These are phyloP conservation scores for Cyanistes caeruleus DNA, from an alignment of 2,113 vertebrate genomes.

Conservation along the genomic window DNA sequence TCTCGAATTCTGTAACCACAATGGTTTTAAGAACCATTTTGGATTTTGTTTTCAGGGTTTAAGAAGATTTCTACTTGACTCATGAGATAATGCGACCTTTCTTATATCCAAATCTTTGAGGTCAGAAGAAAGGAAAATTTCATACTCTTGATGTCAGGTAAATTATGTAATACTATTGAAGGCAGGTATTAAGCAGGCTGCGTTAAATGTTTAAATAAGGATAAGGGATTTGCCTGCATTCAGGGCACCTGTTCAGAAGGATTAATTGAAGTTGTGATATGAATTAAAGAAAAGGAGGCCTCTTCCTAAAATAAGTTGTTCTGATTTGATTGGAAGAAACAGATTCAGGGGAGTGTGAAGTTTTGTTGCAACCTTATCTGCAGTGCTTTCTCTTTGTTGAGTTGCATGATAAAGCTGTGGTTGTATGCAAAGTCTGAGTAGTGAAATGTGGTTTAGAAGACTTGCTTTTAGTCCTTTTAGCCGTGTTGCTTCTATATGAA, in stretches of 20 bases:
- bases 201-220: neutral
- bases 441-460: neutral
- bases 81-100: slow-evolving; percentile 69
- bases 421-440: neutral
- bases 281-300: neutral
- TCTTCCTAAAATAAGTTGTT: neutral
- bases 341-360: neutral
- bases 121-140: slow-evolving; percentile 71
- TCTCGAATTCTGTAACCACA: slow-evolving; percentile 62
- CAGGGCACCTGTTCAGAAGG: neutral
- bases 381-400: neutral
- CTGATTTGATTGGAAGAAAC: neutral
- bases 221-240: neutral
- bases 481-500: neutral
- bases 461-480: neutral
- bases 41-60: slow-evolving; percentile 71
- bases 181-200: slow-evolving; percentile 19
- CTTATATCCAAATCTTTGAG: slow-evolving; percentile 71
- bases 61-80: slow-evolving; percentile 72
- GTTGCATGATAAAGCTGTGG: neutral
- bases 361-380: neutral
- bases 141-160: slow-evolving; percentile 72
- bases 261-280: neutral
- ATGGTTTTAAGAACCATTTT: slow-evolving; percentile 72
- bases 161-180: slow-evolving; percentile 38